These are phyloP conservation scores for Astropecten irregularis DNA, from an alignment of 53 echinoderm and acorn worm species.

Conservation along the genomic window DNA sequence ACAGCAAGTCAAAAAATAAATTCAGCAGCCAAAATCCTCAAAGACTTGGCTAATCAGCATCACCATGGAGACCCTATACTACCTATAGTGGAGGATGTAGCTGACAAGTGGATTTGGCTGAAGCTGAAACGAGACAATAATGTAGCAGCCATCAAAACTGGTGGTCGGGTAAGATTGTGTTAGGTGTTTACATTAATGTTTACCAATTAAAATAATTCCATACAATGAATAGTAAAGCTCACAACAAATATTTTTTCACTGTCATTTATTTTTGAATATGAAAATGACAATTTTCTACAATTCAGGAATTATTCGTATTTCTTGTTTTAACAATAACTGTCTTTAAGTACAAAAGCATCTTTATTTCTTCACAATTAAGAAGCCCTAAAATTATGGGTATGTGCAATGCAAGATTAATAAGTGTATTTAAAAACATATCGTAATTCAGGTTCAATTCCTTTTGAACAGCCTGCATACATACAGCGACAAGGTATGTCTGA, in stretches of 20 bases:
- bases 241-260: too few species aligned
- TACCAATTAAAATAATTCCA: not conserved
- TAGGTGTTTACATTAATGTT: too few species aligned
- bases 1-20: not conserved
- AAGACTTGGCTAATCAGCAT: not conserved
- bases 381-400: not conserved
- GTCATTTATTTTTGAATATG: too few species aligned
- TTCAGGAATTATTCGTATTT: too few species aligned
- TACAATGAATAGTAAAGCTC: not conserved
- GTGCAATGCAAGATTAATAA: not conserved
- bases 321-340: too few species aligned
- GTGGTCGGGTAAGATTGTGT: constrained; percentile 13
- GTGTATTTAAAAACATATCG: not conserved
- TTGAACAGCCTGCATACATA: not conserved
- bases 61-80: not conserved
- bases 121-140: not conserved
- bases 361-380: too few species aligned
- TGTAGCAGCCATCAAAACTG: not conserved
- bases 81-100: not conserved
- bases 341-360: too few species aligned
- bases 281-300: too few species aligned
- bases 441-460: not conserved
- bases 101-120: constrained; percentile 26
- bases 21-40: not conserved
- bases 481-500: not conserved